phyloP scores from a whole-genome alignment of 1,140 invertebrate species.

The Drosophila asahinai region DNA sequence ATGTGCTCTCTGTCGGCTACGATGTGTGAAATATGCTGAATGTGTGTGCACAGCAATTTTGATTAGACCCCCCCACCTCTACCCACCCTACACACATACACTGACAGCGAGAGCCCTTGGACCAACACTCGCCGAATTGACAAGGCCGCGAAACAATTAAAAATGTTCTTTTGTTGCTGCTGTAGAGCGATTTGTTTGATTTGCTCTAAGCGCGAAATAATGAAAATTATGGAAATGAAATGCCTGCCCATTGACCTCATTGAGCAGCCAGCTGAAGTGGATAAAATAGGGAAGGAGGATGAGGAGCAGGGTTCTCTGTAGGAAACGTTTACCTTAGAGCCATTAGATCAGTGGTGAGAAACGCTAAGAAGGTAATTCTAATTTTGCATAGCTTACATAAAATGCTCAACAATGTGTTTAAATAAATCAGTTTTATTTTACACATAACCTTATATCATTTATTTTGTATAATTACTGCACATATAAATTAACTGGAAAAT shows the following conservation, averaged over 20 bases:
- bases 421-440: neutral
- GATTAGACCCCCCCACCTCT: constrained; percentile 52
- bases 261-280: constrained; percentile 61
- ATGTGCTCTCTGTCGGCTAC: constrained; percentile 53
- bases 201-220: constrained; percentile 75
- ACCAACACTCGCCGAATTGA: constrained; percentile 27
- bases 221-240: constrained; percentile 72
- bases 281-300: constrained; percentile 3
- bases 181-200: constrained; percentile 71
- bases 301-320: neutral
- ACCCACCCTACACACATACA: constrained; percentile 1
- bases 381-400: too few relatives aligned
- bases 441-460: neutral
- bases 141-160: constrained; percentile 66
- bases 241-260: constrained; percentile 78
- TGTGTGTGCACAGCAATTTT: constrained; percentile 76
- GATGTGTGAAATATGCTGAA: constrained; percentile 79
- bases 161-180: constrained; percentile 52
- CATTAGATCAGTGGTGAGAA: constrained; percentile 19
- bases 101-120: neutral
- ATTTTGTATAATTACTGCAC: neutral
- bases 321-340: constrained; percentile 24
- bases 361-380: neutral
- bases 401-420: neutral
- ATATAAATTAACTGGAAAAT: neutral